Conservation (phyloP, 2,888 invertebrate genomes). For the Watsonalla cultraria region DNA sequence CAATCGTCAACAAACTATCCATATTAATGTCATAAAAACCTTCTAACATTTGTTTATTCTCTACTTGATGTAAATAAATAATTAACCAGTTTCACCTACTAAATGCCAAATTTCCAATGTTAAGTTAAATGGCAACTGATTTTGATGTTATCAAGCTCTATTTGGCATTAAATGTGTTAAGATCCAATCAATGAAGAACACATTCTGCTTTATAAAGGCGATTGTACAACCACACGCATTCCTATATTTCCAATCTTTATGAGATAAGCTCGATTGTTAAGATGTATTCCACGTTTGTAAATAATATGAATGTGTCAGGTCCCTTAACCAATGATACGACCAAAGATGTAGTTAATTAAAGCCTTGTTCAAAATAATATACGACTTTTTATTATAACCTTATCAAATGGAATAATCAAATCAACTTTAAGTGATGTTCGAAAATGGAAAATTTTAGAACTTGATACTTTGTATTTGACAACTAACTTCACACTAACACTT, state of each 20-base stretch:
- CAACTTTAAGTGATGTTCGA: too few species aligned
- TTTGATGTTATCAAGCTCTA: too few species aligned
- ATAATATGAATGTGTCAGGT: slow-evolving; percentile 48
- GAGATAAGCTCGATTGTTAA: slow-evolving; percentile 33
- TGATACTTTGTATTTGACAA: too few species aligned
- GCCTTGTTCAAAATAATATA: slow-evolving; percentile 55
- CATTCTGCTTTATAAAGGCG: slow-evolving; percentile 18
- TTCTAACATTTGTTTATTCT: too few species aligned
- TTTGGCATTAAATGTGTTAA: too few species aligned
- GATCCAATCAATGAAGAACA: background rate
- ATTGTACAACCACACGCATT: slow-evolving; percentile 50
- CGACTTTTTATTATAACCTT: slow-evolving; percentile 25
- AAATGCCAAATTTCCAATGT: too few species aligned
- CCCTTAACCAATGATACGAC: slow-evolving; percentile 82
- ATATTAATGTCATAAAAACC: background rate
- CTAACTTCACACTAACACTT: too few species aligned
- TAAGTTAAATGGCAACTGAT: too few species aligned
- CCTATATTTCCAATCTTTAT: slow-evolving; percentile 47
- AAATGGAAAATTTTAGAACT: too few species aligned
- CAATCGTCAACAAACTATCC: slow-evolving; percentile 20
- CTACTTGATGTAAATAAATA: too few species aligned
- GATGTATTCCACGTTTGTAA: slow-evolving; percentile 26
- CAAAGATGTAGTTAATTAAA: slow-evolving; percentile 81
- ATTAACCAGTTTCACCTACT: too few species aligned
- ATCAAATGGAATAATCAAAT: too few species aligned